Base-by-base conservation (phyloP, 2,888 invertebrate genomes). In the Spatulosminthurus flaviceps region DNA sequence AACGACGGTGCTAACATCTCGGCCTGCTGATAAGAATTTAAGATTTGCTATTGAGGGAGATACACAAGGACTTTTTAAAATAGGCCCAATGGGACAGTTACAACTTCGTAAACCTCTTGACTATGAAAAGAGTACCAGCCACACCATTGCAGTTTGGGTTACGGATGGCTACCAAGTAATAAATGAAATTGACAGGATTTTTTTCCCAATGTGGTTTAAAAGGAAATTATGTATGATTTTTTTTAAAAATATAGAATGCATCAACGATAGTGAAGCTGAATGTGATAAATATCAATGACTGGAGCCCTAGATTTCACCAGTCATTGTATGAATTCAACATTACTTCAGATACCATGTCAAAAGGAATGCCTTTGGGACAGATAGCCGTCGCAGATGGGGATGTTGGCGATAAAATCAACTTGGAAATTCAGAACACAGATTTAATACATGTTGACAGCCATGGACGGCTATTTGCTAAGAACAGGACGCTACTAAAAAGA, bases 321-420 rank as follows among this genome's bases (percentile, higher is more conserved):
- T 92, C 94, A 5, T 93, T 94, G 87, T 96, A 96, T 88, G 95
- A 95, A 88, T 96, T 96, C 83, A 85, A 86, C 66, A 86, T 87
- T n/a, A 80, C 84, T 0, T 81, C 84, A 0, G 80, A 85, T 74
- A 81, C 81, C 51, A 80, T 86, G 82, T 77, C 83, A 67, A 72
- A 81, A 78, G 86, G 86, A 7, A 75, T 81, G 26, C 87, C 86
- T 87, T 89, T 89, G 88, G 95, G 91, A 5, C 90, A 90, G 84
- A 91, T 96, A 29, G 93, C 95, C 87, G 95, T 93, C n/a, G 93
- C 93, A 26, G 96, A 96, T 87, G 95, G 95, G 0, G 96, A 96
- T 88, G 89, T 90, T 79, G 92, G 92, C 0, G 95, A 96, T 87
- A 89, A 89, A 79, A 90, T 96, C 29, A 90, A 91, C 13, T 89